Percentiles rank a stretch among this genome's conserved stretches.
These are phyloP conservation scores for Clarias laeviceps DNA, from an alignment of 2,797 vertebrate genomes.

Conservation along the genomic window DNA sequence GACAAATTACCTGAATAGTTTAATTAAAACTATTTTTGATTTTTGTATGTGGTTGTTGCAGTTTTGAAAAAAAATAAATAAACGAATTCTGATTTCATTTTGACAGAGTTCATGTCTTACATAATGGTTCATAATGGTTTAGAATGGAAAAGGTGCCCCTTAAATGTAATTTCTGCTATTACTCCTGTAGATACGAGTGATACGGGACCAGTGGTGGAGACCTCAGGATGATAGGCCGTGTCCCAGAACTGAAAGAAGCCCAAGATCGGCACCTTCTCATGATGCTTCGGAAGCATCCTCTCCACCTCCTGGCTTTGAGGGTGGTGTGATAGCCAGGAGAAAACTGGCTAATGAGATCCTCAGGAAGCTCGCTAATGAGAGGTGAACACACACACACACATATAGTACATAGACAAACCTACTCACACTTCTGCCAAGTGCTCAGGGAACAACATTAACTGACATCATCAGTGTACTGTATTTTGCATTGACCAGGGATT, in stretches of 20 bases:
- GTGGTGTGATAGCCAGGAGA: slow-evolving; percentile 60
- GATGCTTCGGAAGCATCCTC: background rate
- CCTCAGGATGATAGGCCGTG: background rate
- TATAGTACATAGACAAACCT: too few relatives aligned
- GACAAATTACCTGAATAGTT: background rate
- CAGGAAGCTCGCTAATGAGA: slow-evolving; percentile 58
- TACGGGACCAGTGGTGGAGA: slow-evolving; percentile 56
- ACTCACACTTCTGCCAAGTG: too few relatives aligned
- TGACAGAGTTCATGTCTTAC: background rate
- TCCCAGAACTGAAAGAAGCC: background rate
- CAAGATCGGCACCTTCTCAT: background rate
- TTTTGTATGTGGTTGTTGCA: background rate
- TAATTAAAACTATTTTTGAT: background rate
- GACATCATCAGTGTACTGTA: too few relatives aligned
- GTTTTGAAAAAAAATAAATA: background rate
- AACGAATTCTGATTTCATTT: background rate
- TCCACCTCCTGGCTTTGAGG: slow-evolving; percentile 45
- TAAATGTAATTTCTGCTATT: background rate
- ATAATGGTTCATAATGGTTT: background rate
- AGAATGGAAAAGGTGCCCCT: background rate
- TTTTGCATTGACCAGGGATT: too few relatives aligned
- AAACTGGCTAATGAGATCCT: slow-evolving; percentile 63
- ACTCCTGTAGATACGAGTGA: slow-evolving; percentile 42
- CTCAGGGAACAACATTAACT: too few relatives aligned
- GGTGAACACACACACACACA: slow-evolving; percentile 55